A percentile compares a stretch with the other conserved stretches of the same genome.
phyloP scores from a whole-genome alignment of 2,888 invertebrate species.

The Conus canariensis region DNA sequence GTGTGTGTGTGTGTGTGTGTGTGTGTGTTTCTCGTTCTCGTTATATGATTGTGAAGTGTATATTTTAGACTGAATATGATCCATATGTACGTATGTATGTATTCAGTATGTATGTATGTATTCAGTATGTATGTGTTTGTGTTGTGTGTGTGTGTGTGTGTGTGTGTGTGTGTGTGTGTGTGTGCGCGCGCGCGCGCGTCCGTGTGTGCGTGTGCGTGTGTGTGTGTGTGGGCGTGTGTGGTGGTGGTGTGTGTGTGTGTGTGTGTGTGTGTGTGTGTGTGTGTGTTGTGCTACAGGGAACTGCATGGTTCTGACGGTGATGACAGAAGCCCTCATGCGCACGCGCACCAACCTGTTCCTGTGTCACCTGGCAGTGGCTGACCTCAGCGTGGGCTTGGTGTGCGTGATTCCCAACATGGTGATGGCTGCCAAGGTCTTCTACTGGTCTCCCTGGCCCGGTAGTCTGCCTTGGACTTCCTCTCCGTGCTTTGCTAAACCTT shows the following conservation, averaged over 20 bases:
- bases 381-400: constrained; percentile 94
- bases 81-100: background rate
- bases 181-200: background rate
- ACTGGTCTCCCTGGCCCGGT: constrained; percentile 79
- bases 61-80: background rate
- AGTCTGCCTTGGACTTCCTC: background rate
- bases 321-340: constrained; percentile 88
- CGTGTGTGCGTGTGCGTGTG: background rate
- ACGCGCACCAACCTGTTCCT: constrained; percentile 95
- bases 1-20: too few relatives aligned
- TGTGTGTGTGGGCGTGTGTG: background rate
- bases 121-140: background rate
- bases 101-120: background rate
- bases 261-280: too few relatives aligned
- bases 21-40: background rate
- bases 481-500: background rate
- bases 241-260: too few relatives aligned
- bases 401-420: constrained; percentile 92
- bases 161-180: constrained; percentile 10
- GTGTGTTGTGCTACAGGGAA: constrained; percentile 84
- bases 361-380: constrained; percentile 93
- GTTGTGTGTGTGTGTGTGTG: background rate
- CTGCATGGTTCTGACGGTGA: constrained; percentile 91
- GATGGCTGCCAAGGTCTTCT: constrained; percentile 67
- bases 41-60: background rate